Evolutionary conservation across 2,113 vertebrate species (phyloP).

Genomic region (Platycercus adscitus): DNA sequence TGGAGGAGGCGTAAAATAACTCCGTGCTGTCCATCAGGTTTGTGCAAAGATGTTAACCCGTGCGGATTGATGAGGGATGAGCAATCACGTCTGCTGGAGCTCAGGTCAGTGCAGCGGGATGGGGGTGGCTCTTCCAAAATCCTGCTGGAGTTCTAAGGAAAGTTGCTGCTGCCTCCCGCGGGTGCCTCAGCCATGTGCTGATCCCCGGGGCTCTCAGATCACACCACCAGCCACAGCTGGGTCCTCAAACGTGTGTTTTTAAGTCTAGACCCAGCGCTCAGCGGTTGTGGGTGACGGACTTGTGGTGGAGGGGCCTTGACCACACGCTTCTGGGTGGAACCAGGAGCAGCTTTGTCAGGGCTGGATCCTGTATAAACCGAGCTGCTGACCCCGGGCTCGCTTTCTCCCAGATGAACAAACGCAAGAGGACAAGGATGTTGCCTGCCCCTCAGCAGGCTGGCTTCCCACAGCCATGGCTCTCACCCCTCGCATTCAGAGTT

Average conservation of each 20-base stretch:
- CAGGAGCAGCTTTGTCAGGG: fast-evolving
- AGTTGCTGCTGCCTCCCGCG: too few relatives aligned
- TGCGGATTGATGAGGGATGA: neutral
- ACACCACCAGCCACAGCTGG: fast-evolving
- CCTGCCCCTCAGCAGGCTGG: neutral
- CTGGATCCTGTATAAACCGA: fast-evolving
- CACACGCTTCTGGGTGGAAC: fast-evolving
- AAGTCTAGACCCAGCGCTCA: neutral
- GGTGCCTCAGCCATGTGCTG: neutral
- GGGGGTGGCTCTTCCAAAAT: neutral
- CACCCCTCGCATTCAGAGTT: fast-evolving
- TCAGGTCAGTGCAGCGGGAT: fast-evolving
- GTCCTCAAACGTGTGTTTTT: neutral
- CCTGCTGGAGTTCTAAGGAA: neutral
- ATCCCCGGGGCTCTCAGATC: neutral
- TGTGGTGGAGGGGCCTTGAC: too few relatives aligned
- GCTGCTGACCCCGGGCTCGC: neutral
- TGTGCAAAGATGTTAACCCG: fast-evolving
- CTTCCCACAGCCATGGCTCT: fast-evolving
- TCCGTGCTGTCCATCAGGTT: fast-evolving
- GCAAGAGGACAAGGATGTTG: too few relatives aligned
- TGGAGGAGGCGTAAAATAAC: neutral
- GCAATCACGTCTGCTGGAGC: fast-evolving
- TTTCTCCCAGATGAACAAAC: fast-evolving
- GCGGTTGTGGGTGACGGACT: neutral